Evolutionary conservation across 2,888 invertebrate genomes (phyloP).

Genomic region (Athripsodes cinereus): DNA sequence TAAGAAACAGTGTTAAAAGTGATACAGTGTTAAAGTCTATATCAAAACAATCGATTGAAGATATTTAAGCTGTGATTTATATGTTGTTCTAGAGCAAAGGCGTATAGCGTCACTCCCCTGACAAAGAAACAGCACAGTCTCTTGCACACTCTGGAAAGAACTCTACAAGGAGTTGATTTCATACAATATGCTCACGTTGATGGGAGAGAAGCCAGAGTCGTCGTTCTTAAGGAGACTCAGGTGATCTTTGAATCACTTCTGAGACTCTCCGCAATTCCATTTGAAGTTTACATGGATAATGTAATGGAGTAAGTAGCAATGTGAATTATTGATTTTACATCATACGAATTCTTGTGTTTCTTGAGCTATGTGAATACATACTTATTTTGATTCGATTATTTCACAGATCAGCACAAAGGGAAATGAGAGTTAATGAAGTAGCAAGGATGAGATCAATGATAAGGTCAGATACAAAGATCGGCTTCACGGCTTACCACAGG

Average conservation of each 20-base stretch:
- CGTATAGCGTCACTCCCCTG: conserved; percentile 36
- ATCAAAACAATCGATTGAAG: neutral
- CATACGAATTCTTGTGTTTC: too few relatives aligned
- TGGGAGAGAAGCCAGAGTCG: conserved; percentile 37
- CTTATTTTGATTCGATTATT: too few relatives aligned
- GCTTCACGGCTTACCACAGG: conserved; percentile 1
- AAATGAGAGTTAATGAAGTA: neutral
- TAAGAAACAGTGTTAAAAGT: neutral
- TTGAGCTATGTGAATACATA: too few relatives aligned
- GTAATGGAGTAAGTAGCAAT: conserved; percentile 40
- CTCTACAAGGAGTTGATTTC: conserved; percentile 31
- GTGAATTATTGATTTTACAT: neutral
- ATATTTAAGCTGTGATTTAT: neutral
- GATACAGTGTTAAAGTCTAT: too few relatives aligned
- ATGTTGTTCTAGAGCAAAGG: conserved; percentile 34
- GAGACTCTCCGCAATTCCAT: conserved; percentile 34
- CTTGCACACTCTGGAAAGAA: conserved; percentile 31
- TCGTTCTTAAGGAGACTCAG: conserved; percentile 40
- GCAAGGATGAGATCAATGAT: neutral
- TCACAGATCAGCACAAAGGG: neutral
- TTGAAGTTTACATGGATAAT: conserved; percentile 41
- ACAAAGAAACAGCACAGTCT: conserved; percentile 32
- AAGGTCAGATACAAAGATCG: neutral
- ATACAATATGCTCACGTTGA: conserved; percentile 35
- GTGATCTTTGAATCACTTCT: conserved; percentile 35